Evolutionary conservation across 2,113 vertebrate species (phyloP).

Genomic region (Prochilodus magdalenae): DNA sequence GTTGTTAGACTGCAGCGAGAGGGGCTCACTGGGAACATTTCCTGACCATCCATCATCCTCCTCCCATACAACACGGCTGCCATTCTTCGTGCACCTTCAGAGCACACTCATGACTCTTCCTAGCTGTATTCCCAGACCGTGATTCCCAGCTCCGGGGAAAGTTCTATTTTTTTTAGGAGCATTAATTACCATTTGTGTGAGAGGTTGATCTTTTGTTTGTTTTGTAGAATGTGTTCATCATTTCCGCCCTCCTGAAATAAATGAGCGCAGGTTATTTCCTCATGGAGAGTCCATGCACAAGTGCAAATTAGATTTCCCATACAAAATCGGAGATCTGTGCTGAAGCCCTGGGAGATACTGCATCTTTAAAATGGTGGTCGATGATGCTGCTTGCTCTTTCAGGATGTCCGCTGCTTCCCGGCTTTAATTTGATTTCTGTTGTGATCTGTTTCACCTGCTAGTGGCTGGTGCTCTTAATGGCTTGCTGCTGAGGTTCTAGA

Average conservation of each 20-base stretch:
- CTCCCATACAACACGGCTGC: background rate
- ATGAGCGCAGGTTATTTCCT: background rate
- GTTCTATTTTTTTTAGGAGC: background rate
- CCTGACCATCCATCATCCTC: background rate
- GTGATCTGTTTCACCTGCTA: slow-evolving; percentile 4
- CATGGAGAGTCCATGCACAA: background rate
- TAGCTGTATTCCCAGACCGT: background rate
- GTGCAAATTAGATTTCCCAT: background rate
- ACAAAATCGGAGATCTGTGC: background rate
- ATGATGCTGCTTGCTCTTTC: slow-evolving; percentile 68
- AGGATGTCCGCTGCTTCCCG: slow-evolving; percentile 61
- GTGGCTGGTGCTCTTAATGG: background rate
- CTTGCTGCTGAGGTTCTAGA: background rate
- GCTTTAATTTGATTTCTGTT: slow-evolving; percentile 51
- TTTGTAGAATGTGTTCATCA: too few species aligned
- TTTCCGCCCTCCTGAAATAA: too few species aligned
- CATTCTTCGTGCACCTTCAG: background rate
- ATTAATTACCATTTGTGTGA: background rate
- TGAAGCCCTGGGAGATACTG: slow-evolving; percentile 76
- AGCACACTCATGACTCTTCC: background rate
- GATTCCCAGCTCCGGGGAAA: background rate
- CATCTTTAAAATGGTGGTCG: slow-evolving; percentile 85
- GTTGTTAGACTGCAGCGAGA: background rate
- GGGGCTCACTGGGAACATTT: background rate
- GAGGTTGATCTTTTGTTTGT: background rate